Evolutionary conservation across 92 coral and sea anemone genomes (phyloP), one percentile per base, ranked within the genome.

Genomic region (Actinernus sp.): DNA sequence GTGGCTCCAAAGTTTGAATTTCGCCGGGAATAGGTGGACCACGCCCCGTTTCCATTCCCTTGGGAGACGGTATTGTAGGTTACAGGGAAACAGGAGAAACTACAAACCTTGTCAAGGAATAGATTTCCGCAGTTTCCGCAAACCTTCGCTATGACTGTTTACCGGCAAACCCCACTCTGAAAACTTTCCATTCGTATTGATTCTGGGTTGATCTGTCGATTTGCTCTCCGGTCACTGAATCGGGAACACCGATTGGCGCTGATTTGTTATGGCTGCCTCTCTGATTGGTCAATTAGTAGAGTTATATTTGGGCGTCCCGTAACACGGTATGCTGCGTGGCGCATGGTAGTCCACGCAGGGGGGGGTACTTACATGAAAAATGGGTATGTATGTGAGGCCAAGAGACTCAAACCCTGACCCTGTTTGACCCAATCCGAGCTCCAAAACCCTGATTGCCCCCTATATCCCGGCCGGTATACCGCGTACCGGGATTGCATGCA

Each of bases 41-140:
- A 7, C 7, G 8, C 41, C 41, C 8, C 14, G 14, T 7, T 36
- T 7, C 7, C 7, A 7, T 14, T 7, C 14, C 14, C 8, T 36
- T 7, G 41, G 41, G 41, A 36, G 7, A 36, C 7, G 41, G 8
- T 36, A 36, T 7, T 7, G 41, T 36, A 7, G 46, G 28, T 14
- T 56, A 1, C 9, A 14, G 3, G 40, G 17, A 31, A 51, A 24
- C 31, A 51, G 10, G 30, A 6, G 33, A 8, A 20, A 32, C 57
- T 28, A 51, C 92, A 58, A n/a, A 89, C 96, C 82, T 77, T 86
- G 78, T 58, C 79, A 54, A 68, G 67, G 47, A 76, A 74, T 29
- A 62, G 69, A 49, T 72, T 73, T 83, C 94, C 74, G 76, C 81
- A 64, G 66, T 52, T 73, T 53, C 3, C 74, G 65, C 73, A 63